These are phyloP conservation scores for Molorchus minor DNA, from an alignment of 2,888 invertebrate species.

Conservation along the genomic window DNA sequence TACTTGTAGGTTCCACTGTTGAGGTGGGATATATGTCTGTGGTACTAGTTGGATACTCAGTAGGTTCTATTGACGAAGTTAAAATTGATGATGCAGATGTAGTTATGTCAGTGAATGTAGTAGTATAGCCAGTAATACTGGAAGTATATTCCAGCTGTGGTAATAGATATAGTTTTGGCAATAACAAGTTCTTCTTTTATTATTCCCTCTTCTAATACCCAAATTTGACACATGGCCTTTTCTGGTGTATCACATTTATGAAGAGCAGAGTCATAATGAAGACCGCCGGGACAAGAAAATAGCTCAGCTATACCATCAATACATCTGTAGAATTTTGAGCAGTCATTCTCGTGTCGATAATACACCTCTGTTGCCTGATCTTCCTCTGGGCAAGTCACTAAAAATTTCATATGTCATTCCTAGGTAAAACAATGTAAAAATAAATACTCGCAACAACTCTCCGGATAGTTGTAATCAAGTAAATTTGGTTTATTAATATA, in stretches of 20 bases:
- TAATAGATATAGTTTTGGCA: too few species aligned
- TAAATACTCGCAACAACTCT: too few species aligned
- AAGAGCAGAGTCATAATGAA: neutral
- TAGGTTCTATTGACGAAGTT: too few species aligned
- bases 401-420: too few species aligned
- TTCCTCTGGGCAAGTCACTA: neutral
- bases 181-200: too few species aligned
- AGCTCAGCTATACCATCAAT: neutral
- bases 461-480: too few species aligned
- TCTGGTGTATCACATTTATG: constrained; percentile 1
- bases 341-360: neutral
- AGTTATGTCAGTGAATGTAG: neutral
- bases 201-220: too few species aligned
- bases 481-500: too few species aligned
- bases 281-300: neutral
- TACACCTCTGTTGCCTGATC: neutral
- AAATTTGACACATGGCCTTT: neutral
- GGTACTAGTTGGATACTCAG: too few species aligned
- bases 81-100: too few species aligned
- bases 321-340: constrained; percentile 14
- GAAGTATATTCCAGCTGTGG: neutral
- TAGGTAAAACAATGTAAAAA: too few species aligned
- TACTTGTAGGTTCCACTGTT: neutral
- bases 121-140: neutral
- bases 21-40: too few species aligned